These are phyloP conservation scores for zebrafish (Danio rerio) DNA, from an alignment of 2,113 vertebrate species.

Conservation along the genomic window GRCz12tu NC_133196.1:47048001-47048500, in stretches of 20 bases:
- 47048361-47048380: conserved; percentile 79
- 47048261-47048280: conserved; percentile 74
- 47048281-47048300: conserved; percentile 68
- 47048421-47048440: conserved; percentile 91
- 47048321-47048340: conserved; percentile 63
- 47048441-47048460: conserved; percentile 88
- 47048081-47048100: no score
- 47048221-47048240: background rate
- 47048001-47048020: no score
- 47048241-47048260: conserved; percentile 78
- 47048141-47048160: no score
- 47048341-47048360: conserved; percentile 69
- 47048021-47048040: no score
- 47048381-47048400: conserved; percentile 84
- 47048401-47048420: conserved; percentile 88
- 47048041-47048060: no score
- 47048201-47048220: no score
- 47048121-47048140: no score
- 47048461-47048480: conserved; percentile 86
- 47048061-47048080: no score
- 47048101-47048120: no score
- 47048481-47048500: conserved; percentile 77
- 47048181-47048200: no score
- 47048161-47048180: no score
- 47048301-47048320: conserved; percentile 69